A percentile compares a stretch with the other conserved stretches of the same genome.
phyloP scores from a whole-genome alignment of 2,113 vertebrate species.

The Phoenicopterus ruber region DNA sequence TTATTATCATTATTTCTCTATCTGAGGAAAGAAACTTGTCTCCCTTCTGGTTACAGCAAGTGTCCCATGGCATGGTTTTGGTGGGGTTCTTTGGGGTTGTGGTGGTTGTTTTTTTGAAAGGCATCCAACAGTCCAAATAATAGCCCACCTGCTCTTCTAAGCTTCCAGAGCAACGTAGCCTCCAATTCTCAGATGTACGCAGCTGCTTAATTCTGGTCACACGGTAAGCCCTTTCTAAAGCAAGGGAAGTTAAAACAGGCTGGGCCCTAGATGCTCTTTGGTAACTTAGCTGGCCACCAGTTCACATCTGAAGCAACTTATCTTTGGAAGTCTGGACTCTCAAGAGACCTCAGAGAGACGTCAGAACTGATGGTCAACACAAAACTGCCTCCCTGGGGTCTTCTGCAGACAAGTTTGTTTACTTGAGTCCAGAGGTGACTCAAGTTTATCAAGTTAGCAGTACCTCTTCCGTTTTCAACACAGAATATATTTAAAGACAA shows the following conservation, averaged over 20 bases:
- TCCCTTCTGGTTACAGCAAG: not conserved
- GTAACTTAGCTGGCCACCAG: not conserved
- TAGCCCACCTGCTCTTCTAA: not conserved
- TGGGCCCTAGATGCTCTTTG: not conserved
- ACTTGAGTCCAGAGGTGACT: not conserved
- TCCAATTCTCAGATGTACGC: not conserved
- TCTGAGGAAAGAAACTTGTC: not conserved
- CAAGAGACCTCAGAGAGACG: not conserved
- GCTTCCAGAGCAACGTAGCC: not conserved
- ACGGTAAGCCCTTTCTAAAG: not conserved
- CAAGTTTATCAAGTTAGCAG: not conserved
- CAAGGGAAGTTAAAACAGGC: not conserved
- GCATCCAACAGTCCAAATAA: not conserved
- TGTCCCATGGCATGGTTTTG: not conserved
- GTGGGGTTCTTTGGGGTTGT: not conserved
- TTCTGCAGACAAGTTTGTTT: not conserved
- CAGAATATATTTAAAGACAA: not conserved
- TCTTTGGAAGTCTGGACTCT: not conserved
- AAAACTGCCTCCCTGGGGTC: not conserved
- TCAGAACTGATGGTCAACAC: not conserved
- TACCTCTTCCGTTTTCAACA: not conserved
- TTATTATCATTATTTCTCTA: not conserved
- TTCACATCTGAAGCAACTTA: not conserved
- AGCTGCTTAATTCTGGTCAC: not conserved
- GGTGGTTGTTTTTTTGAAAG: not conserved